Evolutionary conservation across 37 sponge, comb jelly and placozoan genomes (phyloP).

Genomic region (Bolinopsis microptera): DNA sequence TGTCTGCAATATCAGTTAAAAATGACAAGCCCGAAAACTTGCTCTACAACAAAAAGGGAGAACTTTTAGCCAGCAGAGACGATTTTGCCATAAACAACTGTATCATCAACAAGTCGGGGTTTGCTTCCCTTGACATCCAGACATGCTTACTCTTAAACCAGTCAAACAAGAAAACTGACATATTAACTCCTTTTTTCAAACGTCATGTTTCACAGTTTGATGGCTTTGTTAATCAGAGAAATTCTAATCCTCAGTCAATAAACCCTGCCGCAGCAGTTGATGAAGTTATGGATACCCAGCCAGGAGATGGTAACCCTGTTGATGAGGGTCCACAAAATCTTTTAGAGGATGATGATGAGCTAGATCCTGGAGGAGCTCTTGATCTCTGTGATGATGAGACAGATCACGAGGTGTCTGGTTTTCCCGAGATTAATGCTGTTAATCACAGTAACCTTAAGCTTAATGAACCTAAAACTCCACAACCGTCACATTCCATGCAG

Average conservation of each 20-base stretch:
- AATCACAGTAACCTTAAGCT: not conserved
- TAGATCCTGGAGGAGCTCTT: slow-evolving; percentile 11
- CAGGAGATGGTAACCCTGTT: not conserved
- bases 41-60: slow-evolving; percentile 16
- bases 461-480: slow-evolving; percentile 16
- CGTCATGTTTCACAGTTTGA: slow-evolving; percentile 12
- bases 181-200: slow-evolving; percentile 46
- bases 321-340: not conserved
- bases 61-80: slow-evolving; percentile 13
- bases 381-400: slow-evolving; percentile 28
- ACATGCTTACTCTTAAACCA: not conserved
- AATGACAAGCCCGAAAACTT: slow-evolving; percentile 41
- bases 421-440: not conserved
- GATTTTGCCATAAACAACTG: not conserved
- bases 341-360: not conserved
- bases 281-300: not conserved
- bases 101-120: not conserved
- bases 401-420: not conserved
- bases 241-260: not conserved
- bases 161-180: not conserved
- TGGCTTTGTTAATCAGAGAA: not conserved
- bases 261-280: not conserved
- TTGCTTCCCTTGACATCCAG: slow-evolving; percentile 7
- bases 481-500: not conserved
- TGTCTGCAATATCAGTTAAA: not conserved